Conservation (phyloP, 2,888 invertebrate genomes). For the Cremastinae sp. region DNA sequence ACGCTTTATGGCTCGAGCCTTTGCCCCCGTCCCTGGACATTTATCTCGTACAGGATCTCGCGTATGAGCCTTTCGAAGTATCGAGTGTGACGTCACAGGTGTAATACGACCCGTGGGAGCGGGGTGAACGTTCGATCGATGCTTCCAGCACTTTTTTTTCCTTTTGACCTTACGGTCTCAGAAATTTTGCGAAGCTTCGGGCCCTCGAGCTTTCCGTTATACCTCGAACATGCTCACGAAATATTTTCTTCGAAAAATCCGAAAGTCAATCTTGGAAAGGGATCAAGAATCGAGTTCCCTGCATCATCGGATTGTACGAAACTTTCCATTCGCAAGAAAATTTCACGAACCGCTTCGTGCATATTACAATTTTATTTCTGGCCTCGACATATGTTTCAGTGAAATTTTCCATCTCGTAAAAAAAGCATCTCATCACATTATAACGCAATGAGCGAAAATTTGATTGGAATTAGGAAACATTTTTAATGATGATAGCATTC, state of each 20-base stretch:
- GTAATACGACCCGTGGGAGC: conserved; percentile 64
- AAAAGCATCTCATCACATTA: too few species aligned
- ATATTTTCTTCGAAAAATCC: background rate
- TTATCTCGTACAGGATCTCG: conserved; percentile 8
- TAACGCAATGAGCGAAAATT: too few species aligned
- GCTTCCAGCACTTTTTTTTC: background rate
- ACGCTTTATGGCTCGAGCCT: conserved; percentile 48
- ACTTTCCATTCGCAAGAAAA: too few species aligned
- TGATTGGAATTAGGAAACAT: too few species aligned
- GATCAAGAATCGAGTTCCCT: too few species aligned
- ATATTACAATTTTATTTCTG: too few species aligned
- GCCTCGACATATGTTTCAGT: too few species aligned
- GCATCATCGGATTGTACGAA: too few species aligned
- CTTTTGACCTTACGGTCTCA: conserved; percentile 51
- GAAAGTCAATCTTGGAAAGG: too few species aligned
- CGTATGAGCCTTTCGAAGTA: conserved; percentile 29
- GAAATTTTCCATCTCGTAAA: too few species aligned
- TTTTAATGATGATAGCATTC: too few species aligned
- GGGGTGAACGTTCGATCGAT: conserved; percentile 40
- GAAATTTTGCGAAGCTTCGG: conserved; percentile 60
- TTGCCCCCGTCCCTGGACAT: conserved; percentile 20
- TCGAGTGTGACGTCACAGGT: conserved; percentile 50
- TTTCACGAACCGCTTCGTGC: too few species aligned
- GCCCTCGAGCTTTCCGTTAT: conserved; percentile 21
- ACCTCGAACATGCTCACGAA: background rate